Conservation (phyloP, 2,888 invertebrate genomes). For the Syrista parreyssii region DNA sequence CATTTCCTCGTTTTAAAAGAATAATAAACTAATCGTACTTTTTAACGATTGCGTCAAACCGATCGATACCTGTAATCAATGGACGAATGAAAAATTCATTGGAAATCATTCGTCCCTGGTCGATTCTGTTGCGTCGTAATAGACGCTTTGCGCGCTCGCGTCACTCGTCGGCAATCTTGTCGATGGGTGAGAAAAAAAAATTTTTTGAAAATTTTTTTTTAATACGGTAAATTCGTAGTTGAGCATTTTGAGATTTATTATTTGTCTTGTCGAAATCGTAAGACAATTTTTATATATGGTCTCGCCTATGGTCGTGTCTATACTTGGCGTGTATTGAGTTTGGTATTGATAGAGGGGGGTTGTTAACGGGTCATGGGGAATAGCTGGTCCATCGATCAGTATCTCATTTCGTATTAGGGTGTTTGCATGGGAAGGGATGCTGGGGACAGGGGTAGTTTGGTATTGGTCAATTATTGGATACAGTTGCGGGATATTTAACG, state of each 20-base stretch:
- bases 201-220: not conserved
- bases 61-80: constrained; percentile 27
- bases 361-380: not conserved
- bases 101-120: constrained; percentile 27
- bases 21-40: constrained; percentile 47
- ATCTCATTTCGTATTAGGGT: not conserved
- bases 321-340: not conserved
- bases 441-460: not conserved
- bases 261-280: not conserved
- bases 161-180: not conserved
- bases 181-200: not conserved
- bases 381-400: not conserved
- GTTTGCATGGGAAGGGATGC: not conserved
- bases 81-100: constrained; percentile 40
- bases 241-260: not conserved
- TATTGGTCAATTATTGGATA: not conserved
- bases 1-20: constrained; percentile 52
- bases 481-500: not conserved
- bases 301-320: too few relatives aligned
- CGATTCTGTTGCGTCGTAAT: not conserved
- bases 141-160: not conserved
- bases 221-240: not conserved
- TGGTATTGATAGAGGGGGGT: not conserved
- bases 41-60: constrained; percentile 33
- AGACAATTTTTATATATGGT: not conserved